Percentiles rank a stretch among this genome's conserved stretches.
phyloP scores from a whole-genome alignment of 2,113 vertebrate species.

The Willisornis vidua region DNA sequence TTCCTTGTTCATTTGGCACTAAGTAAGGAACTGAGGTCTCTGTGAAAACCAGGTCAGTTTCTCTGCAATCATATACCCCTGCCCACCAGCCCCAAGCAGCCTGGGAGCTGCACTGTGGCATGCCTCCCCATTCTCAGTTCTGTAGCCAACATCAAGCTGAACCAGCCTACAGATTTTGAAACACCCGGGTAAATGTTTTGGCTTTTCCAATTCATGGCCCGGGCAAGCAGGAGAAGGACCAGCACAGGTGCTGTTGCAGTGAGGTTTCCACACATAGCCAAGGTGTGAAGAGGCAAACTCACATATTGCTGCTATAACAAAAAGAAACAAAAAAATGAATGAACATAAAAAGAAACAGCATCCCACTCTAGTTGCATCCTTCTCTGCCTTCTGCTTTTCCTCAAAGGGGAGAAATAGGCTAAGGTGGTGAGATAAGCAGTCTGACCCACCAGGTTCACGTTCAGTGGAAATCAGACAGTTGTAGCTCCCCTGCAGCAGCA shows the following conservation, averaged over 20 bases:
- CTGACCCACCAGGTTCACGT: rapidly evolving
- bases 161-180: neutral
- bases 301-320: neutral
- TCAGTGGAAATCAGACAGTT: neutral
- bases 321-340: neutral
- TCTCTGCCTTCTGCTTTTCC: neutral
- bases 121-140: neutral
- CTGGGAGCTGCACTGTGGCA: rapidly evolving
- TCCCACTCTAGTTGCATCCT: neutral
- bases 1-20: neutral
- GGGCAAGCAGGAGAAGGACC: neutral
- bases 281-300: neutral
- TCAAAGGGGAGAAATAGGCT: neutral
- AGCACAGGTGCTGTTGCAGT: neutral
- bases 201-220: neutral
- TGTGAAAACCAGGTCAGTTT: neutral
- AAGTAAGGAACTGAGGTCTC: neutral
- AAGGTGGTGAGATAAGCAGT: neutral
- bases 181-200: neutral
- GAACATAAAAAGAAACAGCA: neutral
- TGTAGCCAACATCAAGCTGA: neutral
- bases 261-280: neutral
- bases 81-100: rapidly evolving
- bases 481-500: neutral
- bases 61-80: neutral